Percentiles rank a stretch among this genome's conserved stretches.
Evolutionary conservation across 2,113 vertebrate genomes (phyloP).

Genomic region (Montifringilla adamsi): DNA sequence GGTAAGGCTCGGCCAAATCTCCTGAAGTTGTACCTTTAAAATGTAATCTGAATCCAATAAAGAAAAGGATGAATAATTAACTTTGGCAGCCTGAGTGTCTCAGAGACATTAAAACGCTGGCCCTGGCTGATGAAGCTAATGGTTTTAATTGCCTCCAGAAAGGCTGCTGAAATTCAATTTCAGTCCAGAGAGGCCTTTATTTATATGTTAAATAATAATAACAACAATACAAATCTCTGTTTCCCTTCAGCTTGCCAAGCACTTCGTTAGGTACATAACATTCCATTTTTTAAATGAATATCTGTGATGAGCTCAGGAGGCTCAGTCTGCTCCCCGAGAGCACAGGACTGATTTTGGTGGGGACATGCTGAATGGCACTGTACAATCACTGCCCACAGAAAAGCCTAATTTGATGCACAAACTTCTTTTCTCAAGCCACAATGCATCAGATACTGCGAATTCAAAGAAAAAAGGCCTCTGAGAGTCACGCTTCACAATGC

Average conservation of each 20-base stretch:
- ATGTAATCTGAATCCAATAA: constrained; percentile 55
- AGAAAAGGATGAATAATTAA: constrained; percentile 58
- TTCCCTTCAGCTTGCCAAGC: constrained; percentile 42
- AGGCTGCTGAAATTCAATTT: constrained; percentile 55
- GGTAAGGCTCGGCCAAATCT: neutral
- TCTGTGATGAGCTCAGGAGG: neutral
- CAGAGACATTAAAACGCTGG: constrained; percentile 37
- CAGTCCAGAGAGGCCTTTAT: constrained; percentile 33
- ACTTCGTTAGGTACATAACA: constrained; percentile 23
- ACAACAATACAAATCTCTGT: constrained; percentile 39
- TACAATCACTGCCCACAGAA: neutral
- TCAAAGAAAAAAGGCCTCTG: neutral
- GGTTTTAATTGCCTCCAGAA: constrained; percentile 67
- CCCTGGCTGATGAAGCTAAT: constrained; percentile 54
- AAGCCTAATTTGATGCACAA: neutral
- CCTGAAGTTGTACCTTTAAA: constrained; percentile 43
- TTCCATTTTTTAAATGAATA: neutral
- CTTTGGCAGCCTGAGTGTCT: constrained; percentile 55
- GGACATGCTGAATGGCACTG: neutral
- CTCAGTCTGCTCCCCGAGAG: neutral
- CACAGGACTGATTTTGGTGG: neutral
- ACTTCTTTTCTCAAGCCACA: neutral
- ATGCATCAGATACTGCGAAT: neutral
- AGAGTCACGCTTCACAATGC: neutral
- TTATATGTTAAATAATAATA: constrained; percentile 51